A percentile compares a stretch with the other conserved stretches of the same genome.
Conservation (phyloP, 2,113 vertebrate genomes). For the Eubucco bourcierii region DNA sequence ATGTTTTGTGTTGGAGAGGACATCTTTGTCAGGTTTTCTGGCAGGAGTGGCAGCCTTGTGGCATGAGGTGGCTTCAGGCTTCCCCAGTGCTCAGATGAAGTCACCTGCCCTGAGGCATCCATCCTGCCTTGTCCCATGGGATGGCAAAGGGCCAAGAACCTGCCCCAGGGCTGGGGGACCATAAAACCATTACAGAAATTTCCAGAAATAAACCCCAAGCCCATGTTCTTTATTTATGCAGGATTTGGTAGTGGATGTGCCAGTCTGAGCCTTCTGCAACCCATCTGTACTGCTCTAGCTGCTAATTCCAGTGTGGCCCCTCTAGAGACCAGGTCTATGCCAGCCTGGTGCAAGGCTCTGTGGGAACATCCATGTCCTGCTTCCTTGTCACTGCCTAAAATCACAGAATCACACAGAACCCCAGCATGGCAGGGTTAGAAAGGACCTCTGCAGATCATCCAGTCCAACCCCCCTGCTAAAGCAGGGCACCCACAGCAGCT, state of each 20-base stretch:
- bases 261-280: background rate
- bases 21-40: too few species aligned
- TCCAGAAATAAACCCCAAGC: background rate
- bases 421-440: too few species aligned
- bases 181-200: fast-evolving
- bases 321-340: fast-evolving
- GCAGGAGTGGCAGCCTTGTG: background rate
- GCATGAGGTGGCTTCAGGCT: background rate
- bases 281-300: fast-evolving
- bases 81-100: background rate
- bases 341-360: background rate
- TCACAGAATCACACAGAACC: too few species aligned
- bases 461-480: too few species aligned
- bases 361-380: background rate
- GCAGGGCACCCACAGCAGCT: too few species aligned
- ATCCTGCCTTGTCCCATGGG: fast-evolving
- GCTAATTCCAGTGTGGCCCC: fast-evolving
- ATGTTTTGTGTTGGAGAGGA: fast-evolving
- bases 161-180: fast-evolving
- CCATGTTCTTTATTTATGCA: fast-evolving
- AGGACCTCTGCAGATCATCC: too few species aligned
- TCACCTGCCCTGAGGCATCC: background rate
- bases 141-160: background rate
- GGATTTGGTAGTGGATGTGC: background rate
- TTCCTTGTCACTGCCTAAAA: background rate